phyloP scores from a whole-genome alignment of 2,797 vertebrate species.

The Enteromius radiatus region DNA sequence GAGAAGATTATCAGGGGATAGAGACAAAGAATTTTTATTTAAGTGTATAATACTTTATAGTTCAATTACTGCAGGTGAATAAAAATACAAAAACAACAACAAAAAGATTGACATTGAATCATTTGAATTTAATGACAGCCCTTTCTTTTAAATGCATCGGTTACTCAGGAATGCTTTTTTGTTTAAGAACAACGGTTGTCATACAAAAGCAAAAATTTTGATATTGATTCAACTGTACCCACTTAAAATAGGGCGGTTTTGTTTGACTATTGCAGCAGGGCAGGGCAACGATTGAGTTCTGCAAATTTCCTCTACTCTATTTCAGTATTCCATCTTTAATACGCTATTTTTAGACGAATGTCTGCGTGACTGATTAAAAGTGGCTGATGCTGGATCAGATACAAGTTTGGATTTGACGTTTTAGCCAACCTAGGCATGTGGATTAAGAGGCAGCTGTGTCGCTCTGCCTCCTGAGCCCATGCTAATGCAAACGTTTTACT shows the following conservation, averaged over 20 bases:
- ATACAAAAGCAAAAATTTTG: background rate
- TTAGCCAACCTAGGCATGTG: slow-evolving; percentile 51
- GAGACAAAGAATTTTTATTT: background rate
- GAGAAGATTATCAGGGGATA: background rate
- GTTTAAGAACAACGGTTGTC: background rate
- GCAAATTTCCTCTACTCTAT: slow-evolving; percentile 9
- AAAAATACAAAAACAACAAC: background rate
- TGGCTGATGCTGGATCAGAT: slow-evolving; percentile 29
- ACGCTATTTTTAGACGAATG: slow-evolving; percentile 43
- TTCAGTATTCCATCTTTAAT: slow-evolving; percentile 47
- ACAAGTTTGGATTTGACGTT: slow-evolving; percentile 43
- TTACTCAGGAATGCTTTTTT: background rate
- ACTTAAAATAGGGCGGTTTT: background rate
- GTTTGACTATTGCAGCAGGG: slow-evolving; percentile 17
- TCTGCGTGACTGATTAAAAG: slow-evolving; percentile 23
- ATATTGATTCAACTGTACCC: background rate
- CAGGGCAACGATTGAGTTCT: slow-evolving; percentile 28
- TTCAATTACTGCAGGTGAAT: background rate
- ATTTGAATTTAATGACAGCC: no score
- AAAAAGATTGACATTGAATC: background rate
- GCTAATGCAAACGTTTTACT: slow-evolving; percentile 69
- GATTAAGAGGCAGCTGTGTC: slow-evolving; percentile 60
- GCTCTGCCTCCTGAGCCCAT: slow-evolving; percentile 58
- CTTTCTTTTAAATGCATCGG: background rate
- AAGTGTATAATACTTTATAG: background rate